Base-by-base conservation (phyloP, 2,888 invertebrate genomes). In the Eristalinus aeneus region DNA sequence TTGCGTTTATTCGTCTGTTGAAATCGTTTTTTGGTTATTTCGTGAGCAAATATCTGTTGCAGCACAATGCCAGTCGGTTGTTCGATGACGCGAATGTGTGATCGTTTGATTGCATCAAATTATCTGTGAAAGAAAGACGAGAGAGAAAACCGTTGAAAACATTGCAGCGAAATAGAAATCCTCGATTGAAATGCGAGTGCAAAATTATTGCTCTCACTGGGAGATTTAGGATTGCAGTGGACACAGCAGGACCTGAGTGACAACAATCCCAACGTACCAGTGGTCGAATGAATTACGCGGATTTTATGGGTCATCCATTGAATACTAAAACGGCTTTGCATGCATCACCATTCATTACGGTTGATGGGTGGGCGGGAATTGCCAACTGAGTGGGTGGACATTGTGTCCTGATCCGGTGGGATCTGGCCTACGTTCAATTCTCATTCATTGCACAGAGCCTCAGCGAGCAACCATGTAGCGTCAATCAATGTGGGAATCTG, bases 271-370 rank as follows among this genome's bases (percentile, higher is more conserved):
- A 58, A 32, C 81, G 77, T 58, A 77, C 54, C 69, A 69, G 77
- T 86, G 82, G 82, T 86, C 86, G 77, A 86, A 86, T 86, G 86
- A 86, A 86, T 86, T 81, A 86, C 86, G 86, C 82, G 86, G 77
- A 86, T 86, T 86, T 86, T 80, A 85, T 85, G 85, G 85, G 85
- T 85, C 76, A 85, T 81, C 85, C 85, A 85, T 85, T 85, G 85
- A 85, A 85, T 85, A 76, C 85, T 81, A 60, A 86, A 86, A 86
- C 77, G 81, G 86, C 82, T 82, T 78, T 86, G 86, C 81, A 86
- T 86, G 86, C 82, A 86, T 82, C 86, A 86, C 86, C 86, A 86
- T 86, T 82, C 77, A 86, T 86, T 86, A 86, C 77, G 81, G 74
- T 65, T 86, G 86, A 86, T 82, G 77, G 86, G 77, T 86, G 82